Conservation (phyloP, 37 sponge, comb jelly and placozoan genomes). For the Corticium candelabrum region DNA sequence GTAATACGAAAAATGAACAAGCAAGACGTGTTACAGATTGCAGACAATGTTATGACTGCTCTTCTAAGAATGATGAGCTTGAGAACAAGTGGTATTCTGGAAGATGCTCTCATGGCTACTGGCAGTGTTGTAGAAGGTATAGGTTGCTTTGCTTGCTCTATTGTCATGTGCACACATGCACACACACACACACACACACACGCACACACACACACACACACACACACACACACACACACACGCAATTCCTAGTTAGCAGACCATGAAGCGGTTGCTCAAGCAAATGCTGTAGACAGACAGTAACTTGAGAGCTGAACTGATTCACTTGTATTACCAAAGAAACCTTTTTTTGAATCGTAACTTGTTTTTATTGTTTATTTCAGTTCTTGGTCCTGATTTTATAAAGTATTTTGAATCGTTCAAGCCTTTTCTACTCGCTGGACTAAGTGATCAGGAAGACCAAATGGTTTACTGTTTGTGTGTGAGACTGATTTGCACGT, state of each 20-base stretch:
- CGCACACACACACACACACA: too few relatives aligned
- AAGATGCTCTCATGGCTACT: slow-evolving; percentile 91
- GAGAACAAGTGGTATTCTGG: slow-evolving; percentile 59
- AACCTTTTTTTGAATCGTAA: too few relatives aligned
- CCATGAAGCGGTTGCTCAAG: too few relatives aligned
- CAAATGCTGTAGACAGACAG: too few relatives aligned
- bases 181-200: slow-evolving; percentile 2
- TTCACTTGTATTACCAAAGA: too few relatives aligned
- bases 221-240: too few relatives aligned
- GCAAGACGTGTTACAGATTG: slow-evolving; percentile 50
- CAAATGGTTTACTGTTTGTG: not conserved
- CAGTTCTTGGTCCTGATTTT: slow-evolving; percentile 63
- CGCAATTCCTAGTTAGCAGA: too few relatives aligned
- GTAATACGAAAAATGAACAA: slow-evolving; percentile 66
- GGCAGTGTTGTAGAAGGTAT: slow-evolving; percentile 62
- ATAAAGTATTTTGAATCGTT: slow-evolving; percentile 76
- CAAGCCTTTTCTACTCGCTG: slow-evolving; percentile 44
- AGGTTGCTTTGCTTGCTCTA: too few relatives aligned
- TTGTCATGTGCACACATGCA: too few relatives aligned
- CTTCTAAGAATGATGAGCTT: slow-evolving; percentile 59
- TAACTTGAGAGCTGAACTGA: too few relatives aligned
- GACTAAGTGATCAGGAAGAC: slow-evolving; percentile 21
- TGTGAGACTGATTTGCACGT: not conserved
- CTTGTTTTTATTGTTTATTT: too few relatives aligned
- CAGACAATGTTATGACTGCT: slow-evolving; percentile 67